phyloP scores from a whole-genome alignment of 2,113 vertebrate species.

The Fregetta grallaria region DNA sequence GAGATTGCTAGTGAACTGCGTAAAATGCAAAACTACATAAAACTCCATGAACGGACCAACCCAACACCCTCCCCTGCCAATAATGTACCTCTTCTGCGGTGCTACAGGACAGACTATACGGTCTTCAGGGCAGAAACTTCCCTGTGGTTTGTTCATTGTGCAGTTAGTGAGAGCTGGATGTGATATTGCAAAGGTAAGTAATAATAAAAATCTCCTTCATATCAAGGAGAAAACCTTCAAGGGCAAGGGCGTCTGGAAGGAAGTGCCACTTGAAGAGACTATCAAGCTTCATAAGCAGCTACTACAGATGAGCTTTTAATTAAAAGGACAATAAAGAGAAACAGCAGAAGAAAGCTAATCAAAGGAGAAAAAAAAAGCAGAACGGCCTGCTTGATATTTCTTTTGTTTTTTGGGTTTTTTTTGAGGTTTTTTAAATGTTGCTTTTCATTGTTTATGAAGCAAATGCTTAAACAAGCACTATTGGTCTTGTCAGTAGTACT shows the following conservation, averaged over 20 bases:
- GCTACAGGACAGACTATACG: background rate
- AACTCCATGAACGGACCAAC: rapidly evolving
- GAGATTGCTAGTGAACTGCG: background rate
- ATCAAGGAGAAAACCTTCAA: background rate
- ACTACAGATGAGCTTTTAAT: background rate
- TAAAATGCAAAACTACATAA: background rate
- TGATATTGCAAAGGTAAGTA: background rate
- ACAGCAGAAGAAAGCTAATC: slow-evolving; percentile 7
- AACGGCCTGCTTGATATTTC: background rate
- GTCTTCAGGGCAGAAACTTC: background rate
- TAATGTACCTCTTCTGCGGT: background rate
- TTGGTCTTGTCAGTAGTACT: slow-evolving; percentile 59
- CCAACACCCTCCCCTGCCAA: background rate
- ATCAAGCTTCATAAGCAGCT: background rate
- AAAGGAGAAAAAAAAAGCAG: background rate
- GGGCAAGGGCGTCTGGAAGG: background rate
- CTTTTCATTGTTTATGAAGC: slow-evolving; percentile 57
- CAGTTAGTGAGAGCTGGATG: background rate
- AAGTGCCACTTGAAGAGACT: background rate
- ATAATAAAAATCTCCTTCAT: background rate
- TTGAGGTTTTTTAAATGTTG: slow-evolving; percentile 23
- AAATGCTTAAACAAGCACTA: slow-evolving; percentile 65
- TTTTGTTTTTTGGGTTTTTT: background rate
- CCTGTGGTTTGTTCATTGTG: background rate
- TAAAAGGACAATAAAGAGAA: background rate